Evolutionary conservation across 2,113 vertebrate genomes (phyloP), one percentile per base, ranked within the genome.

Genomic region (Aegithalos caudatus): DNA sequence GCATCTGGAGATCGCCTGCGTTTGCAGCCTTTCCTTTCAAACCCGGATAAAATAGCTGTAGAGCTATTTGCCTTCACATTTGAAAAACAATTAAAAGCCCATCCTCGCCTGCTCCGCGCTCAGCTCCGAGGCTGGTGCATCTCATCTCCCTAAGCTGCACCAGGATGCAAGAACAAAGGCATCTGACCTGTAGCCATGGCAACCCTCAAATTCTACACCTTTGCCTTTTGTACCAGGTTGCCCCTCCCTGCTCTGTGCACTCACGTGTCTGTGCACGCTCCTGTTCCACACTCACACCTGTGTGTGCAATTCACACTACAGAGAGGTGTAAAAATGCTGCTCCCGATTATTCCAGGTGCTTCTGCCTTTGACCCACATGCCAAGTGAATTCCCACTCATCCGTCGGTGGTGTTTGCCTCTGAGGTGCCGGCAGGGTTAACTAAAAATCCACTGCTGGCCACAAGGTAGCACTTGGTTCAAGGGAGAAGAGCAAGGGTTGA

Each of bases 101-200:
- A 65, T 69, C 61, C 87, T 40, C 3, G 33, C 61, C 84, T 51
- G 78, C 16, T 58, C 44, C 40, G n/a, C n/a, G n/a, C n/a, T n/a
- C n/a, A 28, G 86, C 92, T 90, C 80, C 16, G 62, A 77, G 93
- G 81, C 83, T 44, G 91, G 89, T 1, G 10, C 81, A 73, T 95
- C 93, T 96, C 95, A 93, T 95, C 92, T 93, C 95, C 95, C 94
- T 94, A 83, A 96, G 95, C 94, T 93, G 77, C 73, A 86, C 74
- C 94, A 94, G 84, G 50, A 83, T 57, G 69, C 0, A 81, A 95
- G 95, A 97, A 97, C 95, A 97, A 96, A 97, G 95, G 96, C 96
- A 96, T 95, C 95, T 95, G 95, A 96, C 97, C 95, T 93, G 96
- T 97, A 95, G 94, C 96, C 95, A 96, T 96, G 93, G 97, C 95